A percentile compares a stretch with the other conserved stretches of the same genome.
Conservation (phyloP, 2,888 invertebrate species). For the Hydriomena furcata region DNA sequence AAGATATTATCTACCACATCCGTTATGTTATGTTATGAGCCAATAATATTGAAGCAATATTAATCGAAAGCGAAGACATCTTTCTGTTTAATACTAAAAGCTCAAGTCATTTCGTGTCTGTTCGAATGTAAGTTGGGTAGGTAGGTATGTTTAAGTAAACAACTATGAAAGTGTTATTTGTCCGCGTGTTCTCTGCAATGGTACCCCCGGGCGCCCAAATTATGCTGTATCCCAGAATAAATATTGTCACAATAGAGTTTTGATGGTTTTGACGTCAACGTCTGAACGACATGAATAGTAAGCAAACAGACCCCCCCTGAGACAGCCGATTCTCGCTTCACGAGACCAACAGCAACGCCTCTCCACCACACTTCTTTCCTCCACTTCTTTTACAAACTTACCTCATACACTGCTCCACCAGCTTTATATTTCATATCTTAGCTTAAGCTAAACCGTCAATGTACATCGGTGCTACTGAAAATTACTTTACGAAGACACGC, state of each 20-base stretch:
- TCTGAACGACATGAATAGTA: constrained; percentile 28
- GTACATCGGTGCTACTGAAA: constrained; percentile 1
- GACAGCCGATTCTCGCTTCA: constrained; percentile 45
- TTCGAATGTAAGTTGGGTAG: constrained; percentile 2
- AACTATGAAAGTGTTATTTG: constrained; percentile 13
- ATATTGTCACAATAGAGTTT: constrained; percentile 47
- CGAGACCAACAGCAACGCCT: constrained; percentile 40
- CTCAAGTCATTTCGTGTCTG: background rate
- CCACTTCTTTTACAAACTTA: background rate
- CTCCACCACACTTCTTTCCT: constrained; percentile 18
- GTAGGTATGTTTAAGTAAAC: constrained; percentile 4
- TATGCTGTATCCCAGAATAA: constrained; percentile 40
- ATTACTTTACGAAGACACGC: constrained; percentile 23
- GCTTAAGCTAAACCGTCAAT: constrained; percentile 1
- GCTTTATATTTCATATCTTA: background rate
- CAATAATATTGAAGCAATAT: too few relatives aligned
- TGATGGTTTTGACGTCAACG: constrained; percentile 35
- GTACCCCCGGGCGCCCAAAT: constrained; percentile 24
- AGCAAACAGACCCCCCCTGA: constrained; percentile 55
- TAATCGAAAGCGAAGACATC: too few relatives aligned
- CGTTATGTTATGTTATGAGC: too few relatives aligned
- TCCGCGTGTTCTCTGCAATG: background rate
- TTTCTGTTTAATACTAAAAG: too few relatives aligned
- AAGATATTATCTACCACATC: background rate
- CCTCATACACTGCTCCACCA: constrained; percentile 10